Evolutionary conservation across 2,888 invertebrate genomes (phyloP).

Genomic region (Onthophagus sagittarius): DNA sequence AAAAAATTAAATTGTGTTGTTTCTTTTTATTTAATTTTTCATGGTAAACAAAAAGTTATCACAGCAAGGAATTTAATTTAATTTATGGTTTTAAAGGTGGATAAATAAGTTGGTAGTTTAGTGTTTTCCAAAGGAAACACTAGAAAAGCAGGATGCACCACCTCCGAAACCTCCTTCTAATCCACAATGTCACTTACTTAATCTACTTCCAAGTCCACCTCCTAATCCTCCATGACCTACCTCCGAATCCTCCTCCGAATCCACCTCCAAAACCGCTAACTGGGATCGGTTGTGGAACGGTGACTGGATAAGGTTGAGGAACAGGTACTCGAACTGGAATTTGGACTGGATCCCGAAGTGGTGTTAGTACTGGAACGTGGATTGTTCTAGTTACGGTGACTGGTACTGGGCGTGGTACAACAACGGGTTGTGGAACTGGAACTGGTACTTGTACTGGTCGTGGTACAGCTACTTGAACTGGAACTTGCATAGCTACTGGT

Average conservation of each 20-base stretch:
- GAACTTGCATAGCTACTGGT: constrained; percentile 53
- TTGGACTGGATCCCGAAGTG: constrained; percentile 51
- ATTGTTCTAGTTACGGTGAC: constrained; percentile 27
- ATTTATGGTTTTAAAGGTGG: not conserved
- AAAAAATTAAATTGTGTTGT: not conserved
- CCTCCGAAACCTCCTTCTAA: constrained; percentile 31
- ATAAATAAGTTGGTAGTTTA: constrained; percentile 6
- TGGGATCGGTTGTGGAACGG: constrained; percentile 42
- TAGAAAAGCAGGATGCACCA: constrained; percentile 36
- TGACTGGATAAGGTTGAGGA: constrained; percentile 52
- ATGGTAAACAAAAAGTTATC: constrained; percentile 24
- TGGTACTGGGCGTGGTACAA: constrained; percentile 54
- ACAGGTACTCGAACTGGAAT: constrained; percentile 48
- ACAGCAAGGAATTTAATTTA: constrained; percentile 26
- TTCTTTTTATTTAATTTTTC: not conserved
- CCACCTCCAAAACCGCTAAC: constrained; percentile 33
- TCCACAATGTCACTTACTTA: constrained; percentile 28
- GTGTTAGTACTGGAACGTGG: constrained; percentile 48
- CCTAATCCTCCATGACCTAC: constrained; percentile 26
- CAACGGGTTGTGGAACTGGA: constrained; percentile 57
- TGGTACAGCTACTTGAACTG: constrained; percentile 45
- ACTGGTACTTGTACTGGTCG: constrained; percentile 54
- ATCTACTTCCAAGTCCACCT: constrained; percentile 31
- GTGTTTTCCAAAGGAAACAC: constrained; percentile 36
- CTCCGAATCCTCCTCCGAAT: constrained; percentile 17